A percentile compares a stretch with the other conserved stretches of the same genome.
phyloP scores from a whole-genome alignment of 2,888 invertebrate species.

The Brachypalpus laphriformis region DNA sequence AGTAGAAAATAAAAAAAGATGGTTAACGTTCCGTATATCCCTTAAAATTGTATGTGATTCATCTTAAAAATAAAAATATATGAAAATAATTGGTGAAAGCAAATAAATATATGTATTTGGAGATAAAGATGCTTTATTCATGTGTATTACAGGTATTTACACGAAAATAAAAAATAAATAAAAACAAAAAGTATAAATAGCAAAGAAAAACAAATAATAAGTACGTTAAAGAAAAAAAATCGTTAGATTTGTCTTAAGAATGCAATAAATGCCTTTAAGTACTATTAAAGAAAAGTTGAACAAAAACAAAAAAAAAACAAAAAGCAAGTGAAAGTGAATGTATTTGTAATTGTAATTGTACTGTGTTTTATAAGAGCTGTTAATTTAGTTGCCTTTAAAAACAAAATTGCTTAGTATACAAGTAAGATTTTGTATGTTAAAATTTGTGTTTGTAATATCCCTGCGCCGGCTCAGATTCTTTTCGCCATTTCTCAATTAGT shows the following conservation, averaged over 20 bases:
- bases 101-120: conserved; percentile 45
- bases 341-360: conserved; percentile 43
- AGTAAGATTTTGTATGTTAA: too few species aligned
- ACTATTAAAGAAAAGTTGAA: conserved; percentile 41
- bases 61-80: conserved; percentile 40
- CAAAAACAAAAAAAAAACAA: conserved; percentile 18
- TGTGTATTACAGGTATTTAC: conserved; percentile 72
- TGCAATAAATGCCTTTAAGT: conserved; percentile 70
- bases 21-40: conserved; percentile 68
- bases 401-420: conserved; percentile 23
- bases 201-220: conserved; percentile 32
- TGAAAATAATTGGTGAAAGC: conserved; percentile 40
- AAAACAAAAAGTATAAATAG: conserved; percentile 44
- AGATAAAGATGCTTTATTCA: conserved; percentile 64
- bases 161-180: conserved; percentile 40
- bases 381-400: not conserved
- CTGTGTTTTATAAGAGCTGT: conserved; percentile 57
- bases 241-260: conserved; percentile 70
- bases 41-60: conserved; percentile 69
- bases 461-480: not conserved
- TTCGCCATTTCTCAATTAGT: too few species aligned
- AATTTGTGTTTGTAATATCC: not conserved
- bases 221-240: conserved; percentile 43
- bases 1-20: conserved; percentile 41
- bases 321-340: not conserved